Evolutionary conservation across 2,888 invertebrate genomes (phyloP), one percentile per base, ranked within the genome.

Genomic region (Mesoligia furuncula): DNA sequence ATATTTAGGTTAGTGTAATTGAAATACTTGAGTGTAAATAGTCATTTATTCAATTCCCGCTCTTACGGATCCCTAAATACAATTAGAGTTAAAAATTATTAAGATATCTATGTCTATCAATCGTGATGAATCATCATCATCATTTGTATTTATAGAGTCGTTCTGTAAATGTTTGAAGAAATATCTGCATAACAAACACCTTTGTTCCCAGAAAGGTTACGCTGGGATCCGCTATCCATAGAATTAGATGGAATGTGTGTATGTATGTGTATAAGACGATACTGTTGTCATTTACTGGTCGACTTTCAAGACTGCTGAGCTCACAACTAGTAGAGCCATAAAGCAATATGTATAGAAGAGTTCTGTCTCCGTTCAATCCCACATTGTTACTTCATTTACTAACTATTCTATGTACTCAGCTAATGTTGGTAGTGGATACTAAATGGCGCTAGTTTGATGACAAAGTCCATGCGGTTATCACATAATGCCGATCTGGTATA

Each of bases 361-460:
- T 9, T 36, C 2, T 24, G 6, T 17, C 17, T n/a, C 6, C 9
- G 6, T 20, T 48, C 9, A 9, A 11, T 27, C 9, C 20, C 2
- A 36, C 8, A n/a, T 42, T 45, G 64, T 45, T n/a, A 68, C 57
- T 86, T 54, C 71, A 78, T 74, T 74, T 57, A 5, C 15, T 36
- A 3, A 61, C 15, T 83, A 83, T 57, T 86, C 86, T 13, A 13
- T 79, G 84, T 65, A 3, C 66, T 45, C 11, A 39, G 62, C 70
- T 83, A 78, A 80, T 83, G 85, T 79, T 54, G 67, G 59, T 79
- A 73, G 73, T 77, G 71, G 73, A 13, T 78, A 71, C 86, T 78
- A 83, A 78, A 87, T 80, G 67, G 73, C 68, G 71, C 65, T 79
- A 79, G 84, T 84, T 79, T 71, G 73, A 73, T 87, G 83, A 80